A percentile compares a stretch with the other conserved stretches of the same genome.
Conservation (phyloP, 2,113 vertebrate genomes). For the Gadus chalcogrammus region DNA sequence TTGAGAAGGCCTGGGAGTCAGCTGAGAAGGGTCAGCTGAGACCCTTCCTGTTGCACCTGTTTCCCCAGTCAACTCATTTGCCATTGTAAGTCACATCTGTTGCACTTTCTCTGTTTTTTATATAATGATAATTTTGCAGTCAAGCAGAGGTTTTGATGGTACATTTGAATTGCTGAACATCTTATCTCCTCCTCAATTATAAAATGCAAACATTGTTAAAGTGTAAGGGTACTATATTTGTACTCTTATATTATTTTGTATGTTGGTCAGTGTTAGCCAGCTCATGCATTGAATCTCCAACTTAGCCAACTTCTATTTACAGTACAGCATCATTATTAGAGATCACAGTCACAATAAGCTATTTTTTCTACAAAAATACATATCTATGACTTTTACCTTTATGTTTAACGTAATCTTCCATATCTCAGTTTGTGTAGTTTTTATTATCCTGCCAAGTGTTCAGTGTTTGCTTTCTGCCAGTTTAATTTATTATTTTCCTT, state of each 20-base stretch:
- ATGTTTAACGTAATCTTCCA: slow-evolving; percentile 8
- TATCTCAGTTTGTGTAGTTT: slow-evolving; percentile 63
- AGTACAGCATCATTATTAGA: slow-evolving; percentile 5
- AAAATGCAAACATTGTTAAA: background rate
- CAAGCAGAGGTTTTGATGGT: no score
- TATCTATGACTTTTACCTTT: slow-evolving; percentile 3
- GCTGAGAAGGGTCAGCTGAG: no score
- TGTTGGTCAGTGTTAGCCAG: slow-evolving; percentile 17
- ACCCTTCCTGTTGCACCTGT: no score
- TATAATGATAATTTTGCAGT: background rate
- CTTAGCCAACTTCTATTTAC: background rate
- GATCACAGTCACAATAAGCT: slow-evolving; percentile 51
- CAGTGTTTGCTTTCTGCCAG: slow-evolving; percentile 38
- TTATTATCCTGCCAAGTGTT: slow-evolving; percentile 76
- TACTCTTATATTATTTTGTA: background rate
- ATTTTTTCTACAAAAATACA: slow-evolving; percentile 22
- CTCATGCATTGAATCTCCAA: slow-evolving; percentile 10
- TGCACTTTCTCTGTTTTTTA: background rate
- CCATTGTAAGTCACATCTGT: background rate
- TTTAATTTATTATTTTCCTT: slow-evolving; percentile 82
- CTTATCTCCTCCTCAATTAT: no score
- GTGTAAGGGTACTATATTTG: background rate
- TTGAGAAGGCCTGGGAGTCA: no score
- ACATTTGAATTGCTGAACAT: no score
- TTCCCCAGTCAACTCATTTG: no score